Evolutionary conservation across 2,113 vertebrate genomes (phyloP).

Genomic region (Xiphias gladius): DNA sequence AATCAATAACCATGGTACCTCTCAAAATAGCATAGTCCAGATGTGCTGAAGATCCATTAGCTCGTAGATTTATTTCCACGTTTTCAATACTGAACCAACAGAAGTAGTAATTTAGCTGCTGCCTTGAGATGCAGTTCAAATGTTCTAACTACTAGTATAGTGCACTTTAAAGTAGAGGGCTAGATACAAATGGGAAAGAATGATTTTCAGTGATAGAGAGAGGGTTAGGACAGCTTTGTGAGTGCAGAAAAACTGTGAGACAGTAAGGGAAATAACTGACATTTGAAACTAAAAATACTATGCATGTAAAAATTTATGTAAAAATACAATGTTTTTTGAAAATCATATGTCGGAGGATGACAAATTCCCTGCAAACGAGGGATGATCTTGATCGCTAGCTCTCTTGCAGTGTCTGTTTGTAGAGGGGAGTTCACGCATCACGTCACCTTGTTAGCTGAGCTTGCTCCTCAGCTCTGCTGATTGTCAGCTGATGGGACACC

Average conservation of each 20-base stretch:
- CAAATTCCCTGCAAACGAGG: neutral
- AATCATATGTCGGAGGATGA: neutral
- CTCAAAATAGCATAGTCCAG: neutral
- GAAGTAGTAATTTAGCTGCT: neutral
- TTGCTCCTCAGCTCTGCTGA: neutral
- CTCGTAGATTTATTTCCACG: neutral
- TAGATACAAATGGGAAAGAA: neutral
- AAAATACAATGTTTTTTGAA: too few relatives aligned
- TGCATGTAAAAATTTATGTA: too few relatives aligned
- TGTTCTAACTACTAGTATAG: neutral
- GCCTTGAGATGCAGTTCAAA: conserved; percentile 21
- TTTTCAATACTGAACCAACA: neutral
- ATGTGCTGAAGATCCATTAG: neutral
- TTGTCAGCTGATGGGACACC: neutral
- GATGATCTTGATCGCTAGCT: neutral
- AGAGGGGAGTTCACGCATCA: neutral
- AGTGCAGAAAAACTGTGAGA: neutral
- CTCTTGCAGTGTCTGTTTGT: too few relatives aligned
- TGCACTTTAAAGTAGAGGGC: conserved; percentile 16
- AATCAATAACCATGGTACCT: neutral
- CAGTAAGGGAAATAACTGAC: too few relatives aligned
- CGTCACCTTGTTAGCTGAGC: neutral
- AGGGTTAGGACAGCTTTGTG: neutral
- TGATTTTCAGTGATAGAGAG: neutral
- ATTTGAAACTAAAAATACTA: neutral